Conservation (phyloP, 1,140 invertebrate genomes). For the Zaprionus ornatus region DNA sequence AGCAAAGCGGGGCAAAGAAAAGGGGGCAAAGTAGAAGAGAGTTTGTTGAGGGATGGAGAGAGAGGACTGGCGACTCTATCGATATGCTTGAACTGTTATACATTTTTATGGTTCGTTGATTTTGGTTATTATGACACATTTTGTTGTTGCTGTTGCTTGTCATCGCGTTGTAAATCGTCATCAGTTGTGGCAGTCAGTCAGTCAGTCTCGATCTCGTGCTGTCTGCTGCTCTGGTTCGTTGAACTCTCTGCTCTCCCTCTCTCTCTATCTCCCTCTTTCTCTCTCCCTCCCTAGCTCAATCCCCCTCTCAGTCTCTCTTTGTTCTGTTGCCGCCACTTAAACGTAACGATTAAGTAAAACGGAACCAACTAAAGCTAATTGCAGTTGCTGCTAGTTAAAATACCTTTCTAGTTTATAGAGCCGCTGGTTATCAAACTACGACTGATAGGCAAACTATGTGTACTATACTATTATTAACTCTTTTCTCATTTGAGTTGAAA, state of each 20-base stretch:
- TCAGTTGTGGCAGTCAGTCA: conserved; percentile 23
- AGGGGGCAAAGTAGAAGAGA: neutral
- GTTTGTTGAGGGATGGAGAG: neutral
- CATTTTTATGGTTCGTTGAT: conserved; percentile 72
- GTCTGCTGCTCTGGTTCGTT: conserved; percentile 27
- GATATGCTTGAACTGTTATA: conserved; percentile 64
- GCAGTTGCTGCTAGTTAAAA: neutral
- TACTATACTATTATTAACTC: neutral
- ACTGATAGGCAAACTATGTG: neutral
- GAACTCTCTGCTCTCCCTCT: conserved; percentile 17
- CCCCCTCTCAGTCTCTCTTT: too few species aligned
- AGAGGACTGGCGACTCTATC: conserved; percentile 27
- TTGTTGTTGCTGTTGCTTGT: conserved; percentile 25
- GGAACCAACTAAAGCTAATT: neutral
- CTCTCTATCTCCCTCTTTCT: too few species aligned
- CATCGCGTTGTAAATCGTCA: conserved; percentile 30
- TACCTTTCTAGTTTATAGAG: neutral
- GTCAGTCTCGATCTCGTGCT: conserved; percentile 19
- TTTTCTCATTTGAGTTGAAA: neutral
- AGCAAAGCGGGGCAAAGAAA: conserved; percentile 19
- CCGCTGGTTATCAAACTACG: neutral
- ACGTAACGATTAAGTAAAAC: conserved; percentile 14
- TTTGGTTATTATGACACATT: conserved; percentile 71
- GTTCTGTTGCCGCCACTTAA: conserved; percentile 8
- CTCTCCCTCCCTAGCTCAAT: too few species aligned